A percentile compares a stretch with the other conserved stretches of the same genome.
phyloP scores from a whole-genome alignment of 2,797 vertebrate genomes.

The Gorsachius magnificus region DNA sequence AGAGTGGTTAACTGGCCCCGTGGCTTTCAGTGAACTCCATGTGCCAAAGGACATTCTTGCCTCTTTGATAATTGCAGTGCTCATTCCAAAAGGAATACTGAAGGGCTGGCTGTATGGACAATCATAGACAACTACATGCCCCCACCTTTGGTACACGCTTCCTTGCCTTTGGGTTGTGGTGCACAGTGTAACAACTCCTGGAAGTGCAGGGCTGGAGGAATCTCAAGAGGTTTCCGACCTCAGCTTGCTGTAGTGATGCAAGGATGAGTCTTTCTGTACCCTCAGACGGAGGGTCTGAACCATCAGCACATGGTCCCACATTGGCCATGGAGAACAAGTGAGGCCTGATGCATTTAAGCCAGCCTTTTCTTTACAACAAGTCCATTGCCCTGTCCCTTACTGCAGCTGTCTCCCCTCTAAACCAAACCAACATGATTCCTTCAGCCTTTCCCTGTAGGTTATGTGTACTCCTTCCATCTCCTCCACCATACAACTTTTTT shows the following conservation, averaged over 20 bases:
- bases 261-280: neutral
- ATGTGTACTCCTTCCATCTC: neutral
- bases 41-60: neutral
- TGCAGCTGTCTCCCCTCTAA: neutral
- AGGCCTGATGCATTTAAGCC: neutral
- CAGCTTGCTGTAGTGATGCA: neutral
- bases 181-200: too few relatives aligned
- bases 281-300: neutral
- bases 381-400: neutral
- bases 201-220: neutral
- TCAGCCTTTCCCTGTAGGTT: neutral
- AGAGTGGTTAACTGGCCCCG: neutral
- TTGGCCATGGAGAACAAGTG: fast-evolving
- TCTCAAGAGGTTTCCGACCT: neutral
- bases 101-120: neutral
- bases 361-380: neutral
- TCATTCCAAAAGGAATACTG: neutral
- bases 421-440: neutral
- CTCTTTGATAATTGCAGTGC: neutral
- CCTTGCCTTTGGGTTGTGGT: neutral
- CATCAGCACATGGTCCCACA: neutral
- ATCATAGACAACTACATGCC: fast-evolving
- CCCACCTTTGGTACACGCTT: neutral
- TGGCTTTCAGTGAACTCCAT: neutral
- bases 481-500: neutral